phyloP scores from a whole-genome alignment of 2,797 vertebrate genomes.

The Notamacropus eugenii region DNA sequence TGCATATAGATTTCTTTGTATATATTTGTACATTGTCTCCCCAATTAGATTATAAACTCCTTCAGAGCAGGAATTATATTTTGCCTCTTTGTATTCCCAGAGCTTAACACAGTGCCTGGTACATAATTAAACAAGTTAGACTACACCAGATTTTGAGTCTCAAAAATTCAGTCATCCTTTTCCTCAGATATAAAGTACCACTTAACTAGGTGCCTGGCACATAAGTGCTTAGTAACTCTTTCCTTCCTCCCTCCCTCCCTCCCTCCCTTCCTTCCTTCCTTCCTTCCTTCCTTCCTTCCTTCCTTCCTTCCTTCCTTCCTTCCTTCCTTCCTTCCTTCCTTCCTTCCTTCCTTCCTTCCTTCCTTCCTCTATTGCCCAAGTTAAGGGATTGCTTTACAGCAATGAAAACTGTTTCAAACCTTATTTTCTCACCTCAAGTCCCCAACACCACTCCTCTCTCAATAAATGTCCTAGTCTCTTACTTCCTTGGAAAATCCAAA shows the following conservation, averaged over 20 bases:
- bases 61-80: not conserved
- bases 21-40: not conserved
- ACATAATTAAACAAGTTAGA: constrained; percentile 13
- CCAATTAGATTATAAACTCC: not conserved
- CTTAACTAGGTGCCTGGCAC: not conserved
- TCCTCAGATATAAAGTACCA: constrained; percentile 30
- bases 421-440: not conserved
- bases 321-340: too few relatives aligned
- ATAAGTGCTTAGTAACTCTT: not conserved
- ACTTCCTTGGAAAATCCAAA: not conserved
- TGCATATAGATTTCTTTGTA: not conserved
- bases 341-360: too few relatives aligned
- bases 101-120: not conserved
- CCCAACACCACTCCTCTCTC: not conserved
- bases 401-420: not conserved
- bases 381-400: too few relatives aligned
- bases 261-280: too few relatives aligned
- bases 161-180: constrained; percentile 70
- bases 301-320: too few relatives aligned
- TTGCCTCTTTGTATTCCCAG: not conserved
- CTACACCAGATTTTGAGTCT: constrained; percentile 68
- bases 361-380: too few relatives aligned
- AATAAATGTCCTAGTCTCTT: not conserved
- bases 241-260: too few relatives aligned
- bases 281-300: too few relatives aligned